Evolutionary conservation across 2,797 vertebrate species (phyloP).

Genomic region (Champsocephalus esox): DNA sequence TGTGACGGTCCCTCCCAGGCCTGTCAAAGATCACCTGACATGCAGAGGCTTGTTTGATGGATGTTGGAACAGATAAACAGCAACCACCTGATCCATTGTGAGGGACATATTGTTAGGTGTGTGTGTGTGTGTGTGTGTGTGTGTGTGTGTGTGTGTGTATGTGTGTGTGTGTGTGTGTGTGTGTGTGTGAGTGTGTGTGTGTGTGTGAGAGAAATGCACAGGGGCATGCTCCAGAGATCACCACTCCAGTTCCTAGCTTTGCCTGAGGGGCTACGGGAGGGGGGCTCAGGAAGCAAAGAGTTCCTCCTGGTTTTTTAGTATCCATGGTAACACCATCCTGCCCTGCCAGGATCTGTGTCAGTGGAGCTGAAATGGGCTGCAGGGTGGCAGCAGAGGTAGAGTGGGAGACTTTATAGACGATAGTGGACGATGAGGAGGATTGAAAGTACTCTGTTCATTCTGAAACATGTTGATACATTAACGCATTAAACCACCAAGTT

Average conservation of each 20-base stretch:
- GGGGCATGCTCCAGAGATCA: slow-evolving; percentile 66
- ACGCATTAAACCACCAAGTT: too few species aligned
- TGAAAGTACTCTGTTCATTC: too few species aligned
- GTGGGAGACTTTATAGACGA: slow-evolving; percentile 10
- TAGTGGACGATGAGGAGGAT: not conserved
- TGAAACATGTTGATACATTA: too few species aligned
- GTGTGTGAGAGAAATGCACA: slow-evolving; percentile 14
- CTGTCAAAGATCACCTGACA: slow-evolving; percentile 53
- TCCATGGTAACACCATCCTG: slow-evolving; percentile 76
- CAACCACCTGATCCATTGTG: slow-evolving; percentile 3
- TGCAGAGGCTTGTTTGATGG: slow-evolving; percentile 45
- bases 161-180: not conserved
- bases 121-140: slow-evolving; percentile 14
- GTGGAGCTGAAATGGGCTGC: slow-evolving; percentile 44
- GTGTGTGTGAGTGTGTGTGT: not conserved
- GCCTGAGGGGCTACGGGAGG: slow-evolving; percentile 45
- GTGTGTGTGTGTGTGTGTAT: slow-evolving; percentile 6
- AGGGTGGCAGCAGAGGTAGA: slow-evolving; percentile 20
- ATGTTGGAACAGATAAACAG: slow-evolving; percentile 44
- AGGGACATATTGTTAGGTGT: slow-evolving; percentile 21
- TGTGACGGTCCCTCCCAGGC: slow-evolving; percentile 12
- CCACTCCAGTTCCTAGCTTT: slow-evolving; percentile 55
- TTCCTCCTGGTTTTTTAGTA: slow-evolving; percentile 66
- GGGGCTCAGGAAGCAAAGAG: slow-evolving; percentile 41
- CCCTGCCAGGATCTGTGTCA: slow-evolving; percentile 69